Evolutionary conservation across 2,113 vertebrate genomes (phyloP).

Genomic region (Planiliza haematocheilus): DNA sequence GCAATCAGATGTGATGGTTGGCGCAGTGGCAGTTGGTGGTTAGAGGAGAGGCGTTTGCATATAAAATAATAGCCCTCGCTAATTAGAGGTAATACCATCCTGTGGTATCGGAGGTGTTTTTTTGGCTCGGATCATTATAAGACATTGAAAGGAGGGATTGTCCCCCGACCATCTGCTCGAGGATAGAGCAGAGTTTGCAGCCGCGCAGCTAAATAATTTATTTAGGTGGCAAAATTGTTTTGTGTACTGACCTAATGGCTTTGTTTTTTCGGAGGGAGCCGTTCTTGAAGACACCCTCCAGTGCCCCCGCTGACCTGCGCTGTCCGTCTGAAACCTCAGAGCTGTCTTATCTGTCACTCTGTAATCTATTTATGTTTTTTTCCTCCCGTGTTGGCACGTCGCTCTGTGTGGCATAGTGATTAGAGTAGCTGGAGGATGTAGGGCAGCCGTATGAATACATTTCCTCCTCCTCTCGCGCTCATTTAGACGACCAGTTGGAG

Average conservation of each 20-base stretch:
- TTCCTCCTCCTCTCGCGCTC: constrained; percentile 58
- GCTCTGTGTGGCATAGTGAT: constrained; percentile 69
- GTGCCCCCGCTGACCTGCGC: constrained; percentile 36
- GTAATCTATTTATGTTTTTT: constrained; percentile 72
- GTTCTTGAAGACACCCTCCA: constrained; percentile 59
- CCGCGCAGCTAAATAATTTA: constrained; percentile 75
- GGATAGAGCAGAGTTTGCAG: constrained; percentile 43
- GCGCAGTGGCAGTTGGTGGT: constrained; percentile 36
- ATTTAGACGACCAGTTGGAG: constrained; percentile 66
- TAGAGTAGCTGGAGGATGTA: constrained; percentile 76
- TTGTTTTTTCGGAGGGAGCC: constrained; percentile 48
- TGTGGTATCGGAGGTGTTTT: constrained; percentile 76
- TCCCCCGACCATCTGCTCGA: constrained; percentile 66
- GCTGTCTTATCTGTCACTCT: constrained; percentile 72
- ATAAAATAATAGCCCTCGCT: constrained; percentile 76
- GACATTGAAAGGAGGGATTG: constrained; percentile 69
- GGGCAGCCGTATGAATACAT: constrained; percentile 74
- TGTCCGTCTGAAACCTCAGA: constrained; percentile 64
- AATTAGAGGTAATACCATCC: constrained; percentile 82
- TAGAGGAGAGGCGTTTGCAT: constrained; percentile 55
- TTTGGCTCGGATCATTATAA: constrained; percentile 65
- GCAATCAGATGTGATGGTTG: constrained; percentile 23
- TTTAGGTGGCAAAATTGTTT: constrained; percentile 63
- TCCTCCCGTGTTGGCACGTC: constrained; percentile 59
- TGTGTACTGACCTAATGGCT: constrained; percentile 76